phyloP scores from a whole-genome alignment of 2,113 vertebrate genomes.

The Rhea pennata region DNA sequence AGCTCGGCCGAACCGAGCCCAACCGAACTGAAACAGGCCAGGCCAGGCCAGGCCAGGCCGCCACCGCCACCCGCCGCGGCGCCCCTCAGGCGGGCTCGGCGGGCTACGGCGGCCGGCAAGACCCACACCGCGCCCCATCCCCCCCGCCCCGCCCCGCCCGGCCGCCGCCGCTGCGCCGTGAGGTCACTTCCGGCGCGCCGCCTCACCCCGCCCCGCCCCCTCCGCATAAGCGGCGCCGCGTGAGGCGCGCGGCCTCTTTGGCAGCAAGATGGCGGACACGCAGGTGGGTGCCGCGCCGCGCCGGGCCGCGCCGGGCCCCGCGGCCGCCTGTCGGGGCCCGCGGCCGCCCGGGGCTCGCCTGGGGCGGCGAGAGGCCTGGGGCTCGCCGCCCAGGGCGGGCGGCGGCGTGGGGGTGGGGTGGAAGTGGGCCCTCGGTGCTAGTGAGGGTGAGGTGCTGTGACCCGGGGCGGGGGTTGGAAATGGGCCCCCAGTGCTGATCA shows the following conservation, averaged over 20 bases:
- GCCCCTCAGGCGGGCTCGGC: not conserved
- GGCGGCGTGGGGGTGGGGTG: too few species aligned
- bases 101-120: not conserved
- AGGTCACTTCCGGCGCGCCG: constrained; percentile 71
- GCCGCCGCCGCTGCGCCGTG: not conserved
- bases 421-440: too few species aligned
- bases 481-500: too few species aligned
- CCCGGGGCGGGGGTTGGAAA: too few species aligned
- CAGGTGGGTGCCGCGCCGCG: constrained; percentile 77
- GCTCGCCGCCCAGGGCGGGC: not conserved
- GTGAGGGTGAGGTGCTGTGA: too few species aligned
- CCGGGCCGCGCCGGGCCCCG: fast-evolving
- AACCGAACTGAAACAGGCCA: too few species aligned
- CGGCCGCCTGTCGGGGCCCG: too few species aligned
- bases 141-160: not conserved
- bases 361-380: not conserved
- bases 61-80: not conserved
- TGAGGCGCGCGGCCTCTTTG: constrained; percentile 68
- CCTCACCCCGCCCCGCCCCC: not conserved
- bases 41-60: too few species aligned
- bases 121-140: too few species aligned
- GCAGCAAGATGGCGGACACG: constrained; percentile 88
- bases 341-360: too few species aligned
- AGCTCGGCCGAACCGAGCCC: too few species aligned
- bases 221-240: constrained; percentile 61